These are phyloP conservation scores for Dreissena rostriformis DNA, from an alignment of 1,140 invertebrate genomes.

Conservation along the genomic window DNA sequence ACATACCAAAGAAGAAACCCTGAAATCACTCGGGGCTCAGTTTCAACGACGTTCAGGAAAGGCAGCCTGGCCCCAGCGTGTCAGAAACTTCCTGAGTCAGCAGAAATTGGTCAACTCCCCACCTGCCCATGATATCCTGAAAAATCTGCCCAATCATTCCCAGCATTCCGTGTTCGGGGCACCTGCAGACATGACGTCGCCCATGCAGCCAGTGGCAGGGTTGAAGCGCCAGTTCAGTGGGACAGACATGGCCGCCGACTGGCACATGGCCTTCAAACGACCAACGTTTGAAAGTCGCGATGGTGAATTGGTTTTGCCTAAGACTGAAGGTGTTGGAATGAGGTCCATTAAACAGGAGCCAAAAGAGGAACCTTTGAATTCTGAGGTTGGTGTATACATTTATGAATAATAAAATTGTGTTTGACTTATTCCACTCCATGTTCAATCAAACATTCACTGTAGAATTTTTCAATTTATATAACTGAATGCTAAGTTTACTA, in stretches of 20 bases:
- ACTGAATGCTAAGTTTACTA: too few relatives aligned
- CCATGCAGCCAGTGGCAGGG: conserved; percentile 9
- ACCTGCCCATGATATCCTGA: conserved; percentile 43
- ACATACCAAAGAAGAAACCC: conserved; percentile 81
- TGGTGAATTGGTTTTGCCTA: conserved; percentile 10
- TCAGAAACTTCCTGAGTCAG: conserved; percentile 17
- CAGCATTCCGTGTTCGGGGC: conserved; percentile 48
- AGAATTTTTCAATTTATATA: too few relatives aligned
- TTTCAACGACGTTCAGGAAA: conserved; percentile 48
- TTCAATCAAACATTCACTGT: too few relatives aligned
- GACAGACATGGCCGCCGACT: conserved; percentile 32
- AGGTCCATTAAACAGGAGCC: not conserved
- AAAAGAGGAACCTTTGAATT: not conserved
- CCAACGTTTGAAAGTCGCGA: conserved; percentile 29
- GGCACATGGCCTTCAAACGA: conserved; percentile 49
- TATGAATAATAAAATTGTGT: too few relatives aligned
- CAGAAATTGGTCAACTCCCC: conserved; percentile 8
- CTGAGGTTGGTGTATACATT: not conserved
- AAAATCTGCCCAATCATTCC: conserved; percentile 49
- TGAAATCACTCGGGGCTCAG: conserved; percentile 57
- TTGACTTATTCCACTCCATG: too few relatives aligned
- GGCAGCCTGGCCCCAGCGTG: conserved; percentile 45
- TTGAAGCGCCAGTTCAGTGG: conserved; percentile 47
- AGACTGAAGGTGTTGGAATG: not conserved
- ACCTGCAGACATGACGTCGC: conserved; percentile 17